These are phyloP conservation scores for Metallyticus violacea DNA, from an alignment of 2,888 invertebrate genomes.

Conservation along the genomic window DNA sequence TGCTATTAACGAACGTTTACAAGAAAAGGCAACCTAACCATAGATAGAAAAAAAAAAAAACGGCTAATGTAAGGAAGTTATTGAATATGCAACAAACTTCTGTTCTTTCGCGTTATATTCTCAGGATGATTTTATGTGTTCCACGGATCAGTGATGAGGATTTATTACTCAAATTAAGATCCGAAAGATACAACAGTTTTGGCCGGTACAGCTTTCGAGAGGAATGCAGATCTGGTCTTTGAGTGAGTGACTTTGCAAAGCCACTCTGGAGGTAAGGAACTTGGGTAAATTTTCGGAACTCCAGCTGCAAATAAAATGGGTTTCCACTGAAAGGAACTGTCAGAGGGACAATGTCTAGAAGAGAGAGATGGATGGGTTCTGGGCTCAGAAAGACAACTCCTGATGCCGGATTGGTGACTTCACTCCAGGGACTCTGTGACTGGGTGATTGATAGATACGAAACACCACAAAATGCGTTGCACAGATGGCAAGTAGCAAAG, in stretches of 20 bases:
- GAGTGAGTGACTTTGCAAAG: background rate
- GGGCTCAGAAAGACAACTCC: slow-evolving; percentile 26
- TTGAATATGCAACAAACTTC: too few relatives aligned
- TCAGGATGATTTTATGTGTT: too few relatives aligned
- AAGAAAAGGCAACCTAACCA: too few relatives aligned
- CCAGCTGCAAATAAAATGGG: background rate
- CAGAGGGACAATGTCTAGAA: background rate
- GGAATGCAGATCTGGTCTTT: background rate
- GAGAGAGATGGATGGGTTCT: slow-evolving; percentile 24
- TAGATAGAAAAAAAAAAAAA: too few relatives aligned
- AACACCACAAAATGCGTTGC: background rate
- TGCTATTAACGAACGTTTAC: too few relatives aligned
- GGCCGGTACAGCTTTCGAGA: background rate
- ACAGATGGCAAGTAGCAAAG: slow-evolving; percentile 13
- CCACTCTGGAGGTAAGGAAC: background rate
- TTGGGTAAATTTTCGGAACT: background rate
- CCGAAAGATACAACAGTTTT: too few relatives aligned
- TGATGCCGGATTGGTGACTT: slow-evolving; percentile 27
- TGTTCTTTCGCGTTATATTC: too few relatives aligned
- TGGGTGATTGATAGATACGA: slow-evolving; percentile 29
- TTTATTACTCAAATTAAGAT: too few relatives aligned
- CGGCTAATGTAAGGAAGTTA: too few relatives aligned
- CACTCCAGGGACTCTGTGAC: background rate
- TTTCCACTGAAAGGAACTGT: background rate
- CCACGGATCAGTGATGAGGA: too few relatives aligned